Evolutionary conservation across 2,888 invertebrate species (phyloP), one percentile per base, ranked within the genome.

Genomic region (Folsomia manolachei): DNA sequence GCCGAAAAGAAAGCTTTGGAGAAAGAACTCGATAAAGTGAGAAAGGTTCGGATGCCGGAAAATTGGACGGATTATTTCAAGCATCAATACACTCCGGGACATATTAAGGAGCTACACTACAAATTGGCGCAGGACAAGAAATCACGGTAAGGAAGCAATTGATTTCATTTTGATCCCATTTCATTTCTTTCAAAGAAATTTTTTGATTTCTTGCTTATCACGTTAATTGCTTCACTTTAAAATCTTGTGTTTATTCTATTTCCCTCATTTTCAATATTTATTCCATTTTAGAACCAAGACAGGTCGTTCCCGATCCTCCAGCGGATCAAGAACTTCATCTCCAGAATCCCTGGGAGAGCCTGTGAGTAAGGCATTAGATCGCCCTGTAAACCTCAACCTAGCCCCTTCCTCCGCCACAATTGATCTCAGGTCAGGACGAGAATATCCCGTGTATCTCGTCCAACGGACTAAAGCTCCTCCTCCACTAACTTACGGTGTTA

Each of bases 21-120:
- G 63, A 70, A 71, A 25, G 78, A 79, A 60, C 61, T 78, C 27
- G 79, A 81, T 63, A 79, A 76, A 72, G 70, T 79, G 11, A 69
- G 80, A 27, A 74, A 70, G 26, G 65, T 75, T 18, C 69, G 75
- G 26, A 77, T 81, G 79, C 81, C 81, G 1, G 26, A 26, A 9
- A 77, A 80, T 66, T 81, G 81, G 81, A 52, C 72, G 27, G 81
- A 81, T 27, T 81, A 76, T 69, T 71, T 69, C 60, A 72, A 76
- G 39, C 76, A 67, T 24, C 73, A 80, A 39, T 80, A 73, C 69
- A 70, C 71, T 39, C 61, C 71, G 26, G 75, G 75, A 2, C 74
- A 80, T 62, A 74, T 81, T 56, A 72, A 72, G 1, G 68, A 56
- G 11, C 67, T 81, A 14, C 77, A 78, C 78, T 65, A 63, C 21